Evolutionary conservation across 2,888 invertebrate species (phyloP), one percentile per base, ranked within the genome.

Genomic region (Ceratothoa steindachneri): DNA sequence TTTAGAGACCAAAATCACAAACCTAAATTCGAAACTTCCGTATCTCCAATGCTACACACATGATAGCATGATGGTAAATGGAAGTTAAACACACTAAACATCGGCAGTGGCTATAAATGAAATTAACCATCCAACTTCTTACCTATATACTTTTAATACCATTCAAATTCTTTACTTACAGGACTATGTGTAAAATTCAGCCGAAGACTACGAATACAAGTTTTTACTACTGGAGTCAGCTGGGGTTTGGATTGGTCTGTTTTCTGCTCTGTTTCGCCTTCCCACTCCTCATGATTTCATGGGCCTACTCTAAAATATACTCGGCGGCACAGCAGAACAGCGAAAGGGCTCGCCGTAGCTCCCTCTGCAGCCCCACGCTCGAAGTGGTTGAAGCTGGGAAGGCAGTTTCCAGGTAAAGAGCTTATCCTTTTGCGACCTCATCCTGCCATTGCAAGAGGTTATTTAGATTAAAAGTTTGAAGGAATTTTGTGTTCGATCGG

Each of bases 241-340:
- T 22, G n/a, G n/a, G 28, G 7, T 75, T 71, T 68, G 69, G 65
- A 30, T 28, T 73, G 24, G 53, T 51, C 73, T 65, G 71, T 69
- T 51, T 73, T 31, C 30, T 71, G 60, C 65, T 80, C 41, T 74
- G 74, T 51, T 85, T 85, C 80, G 79, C 83, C 22, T 75, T 84
- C 66, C 85, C 85, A 0, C 80, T 85, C 30, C 72, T 82, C 12
- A 82, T 83, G 24, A 89, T 92, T 68, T 89, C 90, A 83, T 88
- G 90, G 84, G 90, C 91, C 83, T 92, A 92, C 83, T 86, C 89
- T 28, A 87, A 89, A 79, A 91, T 91, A 78, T 92, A 91, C 83
- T 87, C 88, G 15, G 92, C 92, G 7, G 92, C 92, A 5, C 89
- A 89, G 80, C 88, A 89, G 74, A 92, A 91, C 76, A 91, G 88